Conservation (phyloP, 2,113 vertebrate genomes). For the Coptodon rendalli region DNA sequence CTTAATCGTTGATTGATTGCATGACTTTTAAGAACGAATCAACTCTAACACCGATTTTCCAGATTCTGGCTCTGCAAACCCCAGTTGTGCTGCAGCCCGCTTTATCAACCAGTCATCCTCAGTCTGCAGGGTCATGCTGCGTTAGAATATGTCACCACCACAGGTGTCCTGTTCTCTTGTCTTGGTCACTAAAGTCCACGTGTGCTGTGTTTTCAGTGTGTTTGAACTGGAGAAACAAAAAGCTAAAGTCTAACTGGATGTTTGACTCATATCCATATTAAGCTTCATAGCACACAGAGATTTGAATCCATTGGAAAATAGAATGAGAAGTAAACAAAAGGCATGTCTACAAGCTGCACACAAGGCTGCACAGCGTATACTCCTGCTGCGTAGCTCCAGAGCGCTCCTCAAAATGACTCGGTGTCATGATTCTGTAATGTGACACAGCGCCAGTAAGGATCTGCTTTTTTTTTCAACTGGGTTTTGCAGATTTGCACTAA, state of each 20-base stretch:
- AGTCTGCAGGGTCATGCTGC: background rate
- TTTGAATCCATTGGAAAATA: constrained; percentile 29
- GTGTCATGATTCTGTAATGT: background rate
- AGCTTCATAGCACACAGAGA: background rate
- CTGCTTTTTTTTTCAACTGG: background rate
- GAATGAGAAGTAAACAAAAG: background rate
- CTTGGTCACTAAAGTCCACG: background rate
- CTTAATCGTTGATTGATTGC: constrained; percentile 12
- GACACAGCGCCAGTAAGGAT: background rate
- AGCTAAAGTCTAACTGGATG: background rate
- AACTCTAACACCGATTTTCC: background rate
- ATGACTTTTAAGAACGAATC: constrained; percentile 32
- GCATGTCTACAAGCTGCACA: background rate
- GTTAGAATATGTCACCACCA: background rate
- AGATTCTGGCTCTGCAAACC: constrained; percentile 31
- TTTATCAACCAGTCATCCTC: background rate
- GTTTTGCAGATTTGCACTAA: constrained; percentile 25
- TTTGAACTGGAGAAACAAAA: constrained; percentile 1
- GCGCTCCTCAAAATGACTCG: background rate
- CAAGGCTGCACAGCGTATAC: background rate
- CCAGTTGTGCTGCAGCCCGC: background rate
- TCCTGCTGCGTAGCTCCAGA: background rate
- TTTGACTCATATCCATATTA: constrained; percentile 8
- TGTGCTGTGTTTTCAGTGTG: background rate
- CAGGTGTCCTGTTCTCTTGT: background rate